These are phyloP conservation scores for Casuarius casuarius DNA, from an alignment of 2,113 vertebrate genomes.

Conservation along the genomic window DNA sequence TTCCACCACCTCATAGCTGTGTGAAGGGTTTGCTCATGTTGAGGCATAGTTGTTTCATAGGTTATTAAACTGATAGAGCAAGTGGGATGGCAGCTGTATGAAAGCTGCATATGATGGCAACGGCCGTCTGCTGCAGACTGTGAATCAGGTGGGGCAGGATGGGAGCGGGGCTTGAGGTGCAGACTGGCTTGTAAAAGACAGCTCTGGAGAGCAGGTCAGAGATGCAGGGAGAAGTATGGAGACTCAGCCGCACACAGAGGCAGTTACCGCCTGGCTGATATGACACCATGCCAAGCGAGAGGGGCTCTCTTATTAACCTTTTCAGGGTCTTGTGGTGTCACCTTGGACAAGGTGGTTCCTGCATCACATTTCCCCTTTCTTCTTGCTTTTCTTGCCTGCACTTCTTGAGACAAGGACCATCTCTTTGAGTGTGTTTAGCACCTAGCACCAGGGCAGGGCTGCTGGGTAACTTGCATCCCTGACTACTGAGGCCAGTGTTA, in stretches of 20 bases:
- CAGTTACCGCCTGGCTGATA: neutral
- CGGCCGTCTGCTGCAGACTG: neutral
- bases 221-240: neutral
- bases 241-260: rapidly evolving
- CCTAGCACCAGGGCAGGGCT: neutral
- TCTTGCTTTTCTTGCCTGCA: neutral
- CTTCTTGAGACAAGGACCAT: neutral
- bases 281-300: neutral
- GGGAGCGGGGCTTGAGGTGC: neutral
- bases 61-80: neutral
- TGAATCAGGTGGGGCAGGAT: neutral
- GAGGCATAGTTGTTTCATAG: neutral
- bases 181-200: neutral
- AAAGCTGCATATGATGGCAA: neutral
- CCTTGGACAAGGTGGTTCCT: neutral
- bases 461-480: neutral
- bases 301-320: neutral
- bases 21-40: neutral
- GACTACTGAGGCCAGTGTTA: neutral
- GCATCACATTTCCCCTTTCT: neutral
- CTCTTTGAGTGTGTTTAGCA: neutral
- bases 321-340: neutral
- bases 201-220: neutral
- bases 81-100: neutral
- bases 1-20: neutral